Base-by-base conservation (phyloP, 2,797 vertebrate genomes). In the Huso huso region DNA sequence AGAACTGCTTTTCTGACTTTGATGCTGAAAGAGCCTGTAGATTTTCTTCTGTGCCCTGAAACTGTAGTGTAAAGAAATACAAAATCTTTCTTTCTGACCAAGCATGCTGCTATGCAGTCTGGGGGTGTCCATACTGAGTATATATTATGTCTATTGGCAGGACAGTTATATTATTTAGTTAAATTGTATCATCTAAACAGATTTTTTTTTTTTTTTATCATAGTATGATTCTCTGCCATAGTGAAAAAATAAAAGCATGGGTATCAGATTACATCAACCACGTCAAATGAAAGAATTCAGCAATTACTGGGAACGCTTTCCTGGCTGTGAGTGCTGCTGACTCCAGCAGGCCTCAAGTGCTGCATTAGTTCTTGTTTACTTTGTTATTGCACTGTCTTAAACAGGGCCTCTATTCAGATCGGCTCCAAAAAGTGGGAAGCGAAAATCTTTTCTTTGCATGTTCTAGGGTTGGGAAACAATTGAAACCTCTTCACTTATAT, bases 271-370 rank as follows among this genome's bases (percentile, higher is more conserved):
- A 53, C 63, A 57, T 50, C 10, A 58, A 61, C 52, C 65, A 51
- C 64, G 64, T 67, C 64, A 62, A 67, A 72, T 68, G 72, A 80
- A 81, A 77, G 81, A 78, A 75, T 81, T 77, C 73, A 81, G 79
- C 72, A 69, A 73, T 79, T 77, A 62, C 69, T 65, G 68, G 73
- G 78, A 75, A 63, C 66, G 74, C 74, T 61, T 62, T 71, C 77
- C 71, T 78, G 78, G 75, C 74, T 63, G 3, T 69, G 77, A 82
- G 70, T 12, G 1, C 69, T 77, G 83, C 82, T 85, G 85, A 85
- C 79, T 80, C 0, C 66, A 73, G 72, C 70, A 50, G 50, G 75
- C 73, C 74, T 72, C 66, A 18, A 69, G 72, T 69, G 59, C 48
- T 15, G 66, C 74, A 70, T 71, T 79, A 68, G 86, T 77, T 78